Evolutionary conservation across 2,888 invertebrate species (phyloP), one percentile per base, ranked within the genome.

Genomic region (Drosophila borealis): DNA sequence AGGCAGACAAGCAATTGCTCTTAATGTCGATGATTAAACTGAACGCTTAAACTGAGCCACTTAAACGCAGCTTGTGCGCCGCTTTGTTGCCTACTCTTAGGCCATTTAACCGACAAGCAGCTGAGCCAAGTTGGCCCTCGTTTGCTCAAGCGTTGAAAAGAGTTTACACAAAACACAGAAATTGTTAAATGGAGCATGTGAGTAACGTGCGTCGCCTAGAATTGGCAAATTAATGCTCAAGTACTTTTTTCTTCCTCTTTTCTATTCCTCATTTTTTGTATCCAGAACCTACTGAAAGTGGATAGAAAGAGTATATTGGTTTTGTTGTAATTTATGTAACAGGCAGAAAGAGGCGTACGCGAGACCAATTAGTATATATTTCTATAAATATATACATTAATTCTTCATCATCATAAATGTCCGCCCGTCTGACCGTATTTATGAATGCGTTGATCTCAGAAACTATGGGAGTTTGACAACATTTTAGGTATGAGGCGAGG

Each of bases 111-210:
- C 60, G 51, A 72, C 63, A 69, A 72, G 65, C 67, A 55, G 49
- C 55, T 60, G 51, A 51, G 54, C 25, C 69, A 60, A 59, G 36
- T 63, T 46, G 19, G 21, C 2, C 17, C 11, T 8, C 19, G 33
- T 33, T 13, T 34, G 51, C 33, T 53, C 29, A 42, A 54, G 46
- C 21, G 33, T 56, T 74, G 56, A 74, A 77, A 74, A 74, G 79
- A 74, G 77, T 77, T 77, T 67, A 55, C 56, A 64, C 60, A 46
- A 54, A 50, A 59, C 50, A 53, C 48, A 55, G 45, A 60, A 53
- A 74, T 75, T 83, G 87, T 74, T 81, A 46, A 83, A 83, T 84
- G 77, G 70, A 50, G 75, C 83, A 87, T 73, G 81, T 83, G 77
- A 81, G 83, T 84, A 81, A 81, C 84, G 77, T 70, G 59, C 61